Percentiles rank a stretch among this genome's conserved stretches.
phyloP scores from a whole-genome alignment of 2,888 invertebrate genomes.

The Cheilosia scutellata region DNA sequence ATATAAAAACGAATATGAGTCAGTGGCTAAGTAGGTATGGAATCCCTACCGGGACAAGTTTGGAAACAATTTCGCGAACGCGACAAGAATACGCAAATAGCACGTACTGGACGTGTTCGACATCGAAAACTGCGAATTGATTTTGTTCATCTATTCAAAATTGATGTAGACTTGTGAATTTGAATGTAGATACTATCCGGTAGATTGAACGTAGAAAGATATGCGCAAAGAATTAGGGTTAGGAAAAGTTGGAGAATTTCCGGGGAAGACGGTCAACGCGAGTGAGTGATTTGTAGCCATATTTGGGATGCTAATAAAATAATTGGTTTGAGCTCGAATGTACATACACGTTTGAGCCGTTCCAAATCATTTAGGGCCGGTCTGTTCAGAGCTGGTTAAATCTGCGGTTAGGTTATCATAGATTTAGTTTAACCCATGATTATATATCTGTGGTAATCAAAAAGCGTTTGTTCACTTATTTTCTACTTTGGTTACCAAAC shows the following conservation, averaged over 20 bases:
- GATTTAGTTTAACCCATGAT: no score
- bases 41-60: conserved; percentile 47
- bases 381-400: no score
- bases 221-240: conserved; percentile 42
- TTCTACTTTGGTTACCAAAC: no score
- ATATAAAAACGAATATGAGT: conserved; percentile 15
- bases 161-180: conserved; percentile 40
- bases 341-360: no score
- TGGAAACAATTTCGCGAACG: conserved; percentile 43
- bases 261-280: background rate
- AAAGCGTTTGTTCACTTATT: no score
- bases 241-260: conserved; percentile 27
- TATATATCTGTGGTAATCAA: no score
- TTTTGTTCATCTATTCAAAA: conserved; percentile 52
- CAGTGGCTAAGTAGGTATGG: conserved; percentile 30
- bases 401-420: no score
- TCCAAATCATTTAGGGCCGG: no score
- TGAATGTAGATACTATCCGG: conserved; percentile 39
- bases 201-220: background rate
- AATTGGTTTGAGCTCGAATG: no score
- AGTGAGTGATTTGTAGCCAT: background rate
- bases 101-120: conserved; percentile 60
- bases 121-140: conserved; percentile 65
- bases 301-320: background rate
- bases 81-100: conserved; percentile 47